Base-by-base conservation (phyloP, 2,888 invertebrate species). In the Zygogramma bicolorata region DNA sequence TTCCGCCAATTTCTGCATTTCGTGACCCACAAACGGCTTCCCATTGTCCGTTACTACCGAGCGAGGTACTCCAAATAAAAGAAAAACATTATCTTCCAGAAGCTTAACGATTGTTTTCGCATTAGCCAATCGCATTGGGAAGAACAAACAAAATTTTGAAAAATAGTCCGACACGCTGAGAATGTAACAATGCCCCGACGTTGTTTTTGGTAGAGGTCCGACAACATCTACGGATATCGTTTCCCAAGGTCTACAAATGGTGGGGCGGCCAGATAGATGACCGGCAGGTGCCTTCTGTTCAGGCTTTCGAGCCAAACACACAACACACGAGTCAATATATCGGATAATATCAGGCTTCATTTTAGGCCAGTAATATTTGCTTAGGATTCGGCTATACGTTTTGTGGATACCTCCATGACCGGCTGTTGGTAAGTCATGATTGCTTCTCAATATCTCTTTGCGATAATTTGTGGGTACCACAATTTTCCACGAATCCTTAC, bases 221-320 rank as follows among this genome's bases (percentile, higher is more conserved):
- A 75, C 61, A 5, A 79, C 63, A 70, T 79, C 72, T 7, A 73
- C 18, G n/a, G 65, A 66, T n/a, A 77, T 62, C 15, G 73, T 31
- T 34, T 78, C 53, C 73, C 75, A 79, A 15, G 77, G 77, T 34
- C 59, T 69, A 5, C 27, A 8, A 10, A 65, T 13, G 29, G 40
- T 40, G 7, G 22, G 53, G 20, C 27, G 46, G 4, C 59, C 59
- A 40, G 25, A 57, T 31, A 70, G 42, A 6, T 58, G 63, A 3
- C 61, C 60, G 8, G 61, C 22, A 10, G 57, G 63, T 13, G 63
- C 2, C n/a, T 58, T 65, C 15, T 69, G 63, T 20, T 57, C 63
- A 5, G 65, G 58, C 27, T 69, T 69, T 34, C 27, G 15, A 1
- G 53, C 53, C 2, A 53, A 10, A 63, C 69, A 62, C 34, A 63